These are phyloP conservation scores for Erpetoichthys calabaricus DNA, from an alignment of 2,797 vertebrate genomes.

Conservation along the genomic window DNA sequence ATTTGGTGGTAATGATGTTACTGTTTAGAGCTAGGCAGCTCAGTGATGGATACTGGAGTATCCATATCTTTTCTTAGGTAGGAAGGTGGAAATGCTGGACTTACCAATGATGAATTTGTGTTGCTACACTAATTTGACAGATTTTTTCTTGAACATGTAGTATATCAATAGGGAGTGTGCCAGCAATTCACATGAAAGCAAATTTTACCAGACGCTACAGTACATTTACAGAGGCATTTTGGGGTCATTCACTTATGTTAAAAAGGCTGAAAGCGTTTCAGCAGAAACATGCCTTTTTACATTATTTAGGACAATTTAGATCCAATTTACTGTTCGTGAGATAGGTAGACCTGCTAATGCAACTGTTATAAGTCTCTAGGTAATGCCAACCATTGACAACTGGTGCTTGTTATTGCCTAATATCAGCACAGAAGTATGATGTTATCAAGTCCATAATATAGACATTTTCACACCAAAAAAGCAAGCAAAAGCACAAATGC, in stretches of 20 bases:
- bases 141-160: too few species aligned
- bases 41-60: too few species aligned
- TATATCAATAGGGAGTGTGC: background rate
- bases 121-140: too few species aligned
- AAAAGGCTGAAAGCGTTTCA: background rate
- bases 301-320: constrained; percentile 8
- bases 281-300: constrained; percentile 7
- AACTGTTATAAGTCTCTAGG: constrained; percentile 4
- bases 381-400: constrained; percentile 7
- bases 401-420: constrained; percentile 8
- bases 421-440: constrained; percentile 2
- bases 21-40: too few species aligned
- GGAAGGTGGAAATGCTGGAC: too few species aligned
- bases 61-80: too few species aligned
- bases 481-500: background rate
- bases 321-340: constrained; percentile 5
- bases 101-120: too few species aligned
- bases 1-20: too few species aligned
- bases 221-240: background rate
- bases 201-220: background rate
- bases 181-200: background rate
- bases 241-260: constrained; percentile 2
- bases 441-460: constrained; percentile 1
- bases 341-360: constrained; percentile 9
- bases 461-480: constrained; percentile 1